A percentile compares a stretch with the other conserved stretches of the same genome.
Evolutionary conservation across 2,113 vertebrate species (phyloP).

Genomic region (Calypte anna): DNA sequence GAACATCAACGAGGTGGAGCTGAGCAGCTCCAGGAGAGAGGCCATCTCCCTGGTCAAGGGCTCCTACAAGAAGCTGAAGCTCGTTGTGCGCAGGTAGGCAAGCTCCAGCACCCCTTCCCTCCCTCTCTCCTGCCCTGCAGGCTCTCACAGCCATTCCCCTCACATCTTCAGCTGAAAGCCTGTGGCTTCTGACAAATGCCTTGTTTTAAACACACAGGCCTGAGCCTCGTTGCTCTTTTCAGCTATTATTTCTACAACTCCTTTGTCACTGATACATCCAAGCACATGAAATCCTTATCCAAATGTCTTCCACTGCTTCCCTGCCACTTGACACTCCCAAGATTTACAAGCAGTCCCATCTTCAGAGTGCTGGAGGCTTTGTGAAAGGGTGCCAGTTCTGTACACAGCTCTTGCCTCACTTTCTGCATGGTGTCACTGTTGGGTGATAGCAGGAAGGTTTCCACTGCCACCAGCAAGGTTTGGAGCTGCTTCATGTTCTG

Average conservation of each 20-base stretch:
- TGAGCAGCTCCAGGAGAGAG: constrained; percentile 89
- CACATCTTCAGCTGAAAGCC: background rate
- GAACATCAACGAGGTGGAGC: constrained; percentile 87
- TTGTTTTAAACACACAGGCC: background rate
- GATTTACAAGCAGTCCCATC: background rate
- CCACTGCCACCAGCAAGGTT: background rate
- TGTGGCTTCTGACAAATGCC: background rate
- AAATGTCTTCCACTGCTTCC: background rate
- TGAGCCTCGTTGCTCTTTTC: background rate
- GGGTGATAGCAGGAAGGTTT: background rate
- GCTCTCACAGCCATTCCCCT: background rate
- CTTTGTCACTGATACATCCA: background rate
- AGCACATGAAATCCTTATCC: background rate
- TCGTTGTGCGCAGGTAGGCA: constrained; percentile 89
- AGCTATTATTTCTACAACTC: background rate
- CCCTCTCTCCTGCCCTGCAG: background rate
- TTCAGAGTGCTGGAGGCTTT: background rate
- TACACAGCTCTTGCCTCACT: background rate
- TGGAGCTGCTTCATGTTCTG: background rate
- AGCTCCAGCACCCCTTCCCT: background rate
- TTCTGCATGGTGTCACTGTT: background rate
- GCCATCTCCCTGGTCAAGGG: constrained; percentile 92
- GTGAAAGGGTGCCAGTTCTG: background rate
- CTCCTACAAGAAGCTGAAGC: constrained; percentile 87
- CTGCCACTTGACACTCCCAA: background rate